Evolutionary conservation across 2,113 vertebrate species (phyloP).

Genomic region (Platichthys flesus): DNA sequence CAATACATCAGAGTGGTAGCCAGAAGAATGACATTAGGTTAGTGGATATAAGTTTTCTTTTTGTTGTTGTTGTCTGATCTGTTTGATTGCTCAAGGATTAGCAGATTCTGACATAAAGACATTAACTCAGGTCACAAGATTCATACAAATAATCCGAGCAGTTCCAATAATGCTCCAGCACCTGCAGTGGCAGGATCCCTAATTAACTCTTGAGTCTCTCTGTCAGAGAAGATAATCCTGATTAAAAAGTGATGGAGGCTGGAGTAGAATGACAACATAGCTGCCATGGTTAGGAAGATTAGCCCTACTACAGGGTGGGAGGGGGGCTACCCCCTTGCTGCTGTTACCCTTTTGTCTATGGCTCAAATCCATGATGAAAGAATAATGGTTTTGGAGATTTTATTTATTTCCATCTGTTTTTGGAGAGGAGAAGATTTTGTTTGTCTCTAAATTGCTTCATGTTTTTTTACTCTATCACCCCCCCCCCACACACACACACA

Average conservation of each 20-base stretch:
- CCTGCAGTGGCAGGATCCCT: slow-evolving; percentile 48
- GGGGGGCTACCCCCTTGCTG: slow-evolving; percentile 11
- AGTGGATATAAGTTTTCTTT: not conserved
- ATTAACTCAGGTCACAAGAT: slow-evolving; percentile 10
- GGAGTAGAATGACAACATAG: slow-evolving; percentile 50
- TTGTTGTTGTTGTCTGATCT: not conserved
- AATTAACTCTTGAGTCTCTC: slow-evolving; percentile 68
- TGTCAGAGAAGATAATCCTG: slow-evolving; percentile 76
- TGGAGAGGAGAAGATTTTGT: slow-evolving; percentile 4
- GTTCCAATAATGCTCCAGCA: slow-evolving; percentile 24
- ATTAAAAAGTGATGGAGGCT: slow-evolving; percentile 74
- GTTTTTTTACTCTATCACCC: not conserved
- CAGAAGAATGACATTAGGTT: not conserved
- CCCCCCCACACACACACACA: not conserved
- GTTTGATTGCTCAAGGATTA: slow-evolving; percentile 4
- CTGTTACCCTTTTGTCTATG: slow-evolving; percentile 60
- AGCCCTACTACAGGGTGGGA: slow-evolving; percentile 30
- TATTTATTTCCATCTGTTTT: slow-evolving; percentile 3
- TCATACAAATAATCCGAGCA: slow-evolving; percentile 19
- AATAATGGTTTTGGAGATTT: no score
- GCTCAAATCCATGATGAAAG: slow-evolving; percentile 52
- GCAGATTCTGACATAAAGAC: slow-evolving; percentile 26
- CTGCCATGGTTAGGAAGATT: slow-evolving; percentile 65
- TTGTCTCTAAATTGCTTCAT: slow-evolving; percentile 3
- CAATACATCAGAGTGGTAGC: not conserved